Base-by-base conservation (phyloP, 2,113 vertebrate genomes). In the Mandrillus leucophaeus region DNA sequence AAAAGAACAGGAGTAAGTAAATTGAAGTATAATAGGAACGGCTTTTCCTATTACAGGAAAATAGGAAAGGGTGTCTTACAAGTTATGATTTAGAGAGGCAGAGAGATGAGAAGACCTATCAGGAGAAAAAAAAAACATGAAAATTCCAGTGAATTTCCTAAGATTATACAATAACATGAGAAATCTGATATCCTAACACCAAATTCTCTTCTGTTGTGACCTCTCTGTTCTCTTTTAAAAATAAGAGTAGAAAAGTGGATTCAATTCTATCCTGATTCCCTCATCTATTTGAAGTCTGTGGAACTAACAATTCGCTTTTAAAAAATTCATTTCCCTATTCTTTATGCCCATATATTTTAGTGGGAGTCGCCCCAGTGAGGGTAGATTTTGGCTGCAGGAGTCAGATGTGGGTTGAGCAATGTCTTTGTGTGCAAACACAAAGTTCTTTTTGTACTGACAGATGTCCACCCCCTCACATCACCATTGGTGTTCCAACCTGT, bases 381-480 rank as follows among this genome's bases (percentile, higher is more conserved):
- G 82, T 72, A 97, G 95, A 95, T 75, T 96, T 97, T 95, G 95
- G 95, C 96, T 96, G 35, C 55, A 70, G 85, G 79, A 96, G 20
- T 83, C 95, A 97, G 82, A 93, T 97, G 98, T 97, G 95, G 96
- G 94, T 91, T 98, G 97, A 96, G 93, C 96, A 96, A 52, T 55
- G 88, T 93, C 95, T 97, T 96, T 98, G 95, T 98, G 81, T 93
- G 89, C 78, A 97, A 94, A 96, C 96, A 98, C 94, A 97, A 68
- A 96, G 96, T 81, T 57, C 95, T 98, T 96, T 98, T 91, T 98
- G 81, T 92, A 48, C 81, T 97, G 97, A 95, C 89, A 96, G 95
- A 93, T 94, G 85, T 96, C 90, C 86, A 59, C 88, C 91, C 86
- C 64, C 90, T 76, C 89, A 86, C 32, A 32, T 95, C 59, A 38